Evolutionary conservation across 2,113 vertebrate genomes (phyloP), one percentile per base, ranked within the genome.

Genomic region (Carlito syrichta): DNA sequence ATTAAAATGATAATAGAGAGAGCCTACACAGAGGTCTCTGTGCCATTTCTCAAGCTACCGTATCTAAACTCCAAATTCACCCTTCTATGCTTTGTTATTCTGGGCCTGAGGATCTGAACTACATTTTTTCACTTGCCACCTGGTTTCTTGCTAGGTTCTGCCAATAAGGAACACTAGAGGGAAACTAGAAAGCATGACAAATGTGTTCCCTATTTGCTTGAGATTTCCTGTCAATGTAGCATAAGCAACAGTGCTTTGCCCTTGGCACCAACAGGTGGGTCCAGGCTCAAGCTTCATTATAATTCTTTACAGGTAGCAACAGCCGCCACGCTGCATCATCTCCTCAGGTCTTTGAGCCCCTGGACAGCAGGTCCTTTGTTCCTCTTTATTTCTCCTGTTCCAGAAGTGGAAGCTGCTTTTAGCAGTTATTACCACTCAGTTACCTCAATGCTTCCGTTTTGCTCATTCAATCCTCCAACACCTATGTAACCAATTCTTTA

Each of bases 51-150:
- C 50, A 88, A 85, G 19, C 30, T 66, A 62, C 7, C 58, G 27
- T 68, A 19, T 87, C 73, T 66, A 66, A 92, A 92, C 83, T 86
- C 74, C 66, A 89, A 63, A 92, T 89, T 86, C 88, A 69, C 32
- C 54, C 12, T 76, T 73, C 82, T 52, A 5, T 58, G 54, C 38
- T 93, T 30, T 85, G 40, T 63, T 54, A 86, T 74, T 7, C 69
- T 85, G 16, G 27, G 32, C 30, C 50, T 84, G 6, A 19, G 22
- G 10, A 95, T 52, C n/a, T 66, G n/a, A 60, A 91, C 56, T 66
- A 27, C 45, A 78, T 27, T 32, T 68, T n/a, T 11, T 56, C 30
- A 38, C 38, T 56, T 66, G 45, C 23, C 66, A 66, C 38, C 48
- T 74, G 66, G 16, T 30, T 81, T 73, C 40, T 30, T 54, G 30